These are phyloP conservation scores for Astyanax mexicanus DNA, from an alignment of 2,797 vertebrate species.

Conservation along the genomic window DNA sequence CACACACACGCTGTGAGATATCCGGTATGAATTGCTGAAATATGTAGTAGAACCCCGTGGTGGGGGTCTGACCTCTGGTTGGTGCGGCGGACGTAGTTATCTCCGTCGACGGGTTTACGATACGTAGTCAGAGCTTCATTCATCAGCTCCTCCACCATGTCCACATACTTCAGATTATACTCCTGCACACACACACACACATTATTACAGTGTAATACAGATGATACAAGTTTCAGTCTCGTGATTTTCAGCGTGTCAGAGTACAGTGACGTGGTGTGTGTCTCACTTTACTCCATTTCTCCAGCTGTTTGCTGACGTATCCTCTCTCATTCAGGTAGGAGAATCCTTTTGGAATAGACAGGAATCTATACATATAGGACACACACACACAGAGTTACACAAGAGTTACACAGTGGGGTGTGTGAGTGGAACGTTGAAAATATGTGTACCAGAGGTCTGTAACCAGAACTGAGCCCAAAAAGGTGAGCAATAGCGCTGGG, in stretches of 20 bases:
- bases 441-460: too few species aligned
- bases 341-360: slow-evolving; percentile 89
- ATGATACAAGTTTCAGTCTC: too few species aligned
- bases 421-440: too few species aligned
- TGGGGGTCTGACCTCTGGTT: slow-evolving; percentile 85
- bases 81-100: slow-evolving; percentile 88
- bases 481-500: too few species aligned
- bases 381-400: neutral
- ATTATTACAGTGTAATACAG: too few species aligned
- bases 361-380: slow-evolving; percentile 74
- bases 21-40: too few species aligned
- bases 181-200: slow-evolving; percentile 66
- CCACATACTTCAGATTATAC: slow-evolving; percentile 88
- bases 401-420: too few species aligned
- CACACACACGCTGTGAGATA: neutral
- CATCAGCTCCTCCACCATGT: slow-evolving; percentile 86
- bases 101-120: slow-evolving; percentile 87
- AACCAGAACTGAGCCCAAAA: too few species aligned
- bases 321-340: slow-evolving; percentile 87
- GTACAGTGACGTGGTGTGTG: neutral
- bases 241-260: too few species aligned
- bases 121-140: slow-evolving; percentile 89
- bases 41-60: neutral
- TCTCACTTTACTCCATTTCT: slow-evolving; percentile 87
- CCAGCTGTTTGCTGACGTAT: slow-evolving; percentile 86